These are phyloP conservation scores for Coluber constrictor DNA, from an alignment of 2,797 vertebrate genomes.

Conservation along the genomic window DNA sequence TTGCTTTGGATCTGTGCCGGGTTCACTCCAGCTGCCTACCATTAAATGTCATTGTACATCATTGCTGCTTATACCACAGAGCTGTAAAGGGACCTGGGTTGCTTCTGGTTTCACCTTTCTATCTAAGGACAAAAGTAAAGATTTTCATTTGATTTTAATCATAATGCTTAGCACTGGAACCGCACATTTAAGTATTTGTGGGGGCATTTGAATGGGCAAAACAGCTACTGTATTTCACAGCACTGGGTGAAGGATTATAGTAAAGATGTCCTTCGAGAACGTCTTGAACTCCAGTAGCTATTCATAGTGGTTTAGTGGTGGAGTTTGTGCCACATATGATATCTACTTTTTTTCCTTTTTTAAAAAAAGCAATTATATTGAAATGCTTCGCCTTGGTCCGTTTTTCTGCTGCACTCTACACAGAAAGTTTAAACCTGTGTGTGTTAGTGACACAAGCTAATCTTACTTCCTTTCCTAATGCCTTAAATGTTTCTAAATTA, in stretches of 20 bases:
- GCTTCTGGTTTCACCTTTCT: background rate
- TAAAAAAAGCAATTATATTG: background rate
- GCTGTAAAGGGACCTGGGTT: background rate
- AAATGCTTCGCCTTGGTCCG: background rate
- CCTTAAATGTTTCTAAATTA: background rate
- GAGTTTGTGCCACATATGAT: background rate
- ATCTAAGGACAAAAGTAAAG: background rate
- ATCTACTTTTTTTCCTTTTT: background rate
- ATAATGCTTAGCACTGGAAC: background rate
- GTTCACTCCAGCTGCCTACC: background rate
- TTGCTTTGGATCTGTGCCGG: background rate
- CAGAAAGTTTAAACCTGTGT: background rate
- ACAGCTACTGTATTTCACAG: background rate
- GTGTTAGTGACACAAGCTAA: background rate
- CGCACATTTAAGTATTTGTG: background rate
- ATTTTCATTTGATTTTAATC: background rate
- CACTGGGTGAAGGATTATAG: background rate
- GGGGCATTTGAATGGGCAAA: background rate
- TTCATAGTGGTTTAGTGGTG: background rate
- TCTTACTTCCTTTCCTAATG: background rate
- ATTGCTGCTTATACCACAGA: background rate
- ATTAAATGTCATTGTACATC: background rate
- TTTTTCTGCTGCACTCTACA: background rate
- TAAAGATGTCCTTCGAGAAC: background rate
- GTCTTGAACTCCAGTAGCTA: background rate